Evolutionary conservation across 2,797 vertebrate species (phyloP).

Genomic region (Coluber constrictor): DNA sequence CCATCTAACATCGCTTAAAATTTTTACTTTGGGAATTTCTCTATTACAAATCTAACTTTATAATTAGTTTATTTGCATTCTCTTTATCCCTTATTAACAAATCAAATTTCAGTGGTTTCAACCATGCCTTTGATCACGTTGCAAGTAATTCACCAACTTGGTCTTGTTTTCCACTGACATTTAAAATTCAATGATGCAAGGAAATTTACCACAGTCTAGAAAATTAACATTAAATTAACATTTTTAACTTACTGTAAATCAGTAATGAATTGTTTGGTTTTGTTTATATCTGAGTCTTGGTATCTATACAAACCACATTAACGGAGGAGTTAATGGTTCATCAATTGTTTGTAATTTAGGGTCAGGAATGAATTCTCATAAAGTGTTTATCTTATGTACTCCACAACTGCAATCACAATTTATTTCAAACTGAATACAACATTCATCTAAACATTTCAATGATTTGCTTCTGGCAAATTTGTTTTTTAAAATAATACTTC

Average conservation of each 20-base stretch:
- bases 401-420: constrained; percentile 31
- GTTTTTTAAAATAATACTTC: neutral
- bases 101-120: constrained; percentile 50
- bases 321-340: constrained; percentile 34
- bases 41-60: constrained; percentile 41
- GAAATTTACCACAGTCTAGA: neutral
- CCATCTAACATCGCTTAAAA: constrained; percentile 65
- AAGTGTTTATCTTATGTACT: constrained; percentile 20
- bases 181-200: constrained; percentile 15
- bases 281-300: constrained; percentile 3
- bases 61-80: constrained; percentile 71
- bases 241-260: neutral
- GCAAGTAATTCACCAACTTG: constrained; percentile 37
- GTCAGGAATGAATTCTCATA: constrained; percentile 4
- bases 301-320: neutral
- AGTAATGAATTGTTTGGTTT: neutral
- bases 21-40: constrained; percentile 72
- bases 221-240: constrained; percentile 38
- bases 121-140: constrained; percentile 56
- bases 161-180: constrained; percentile 42
- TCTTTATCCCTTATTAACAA: constrained; percentile 73
- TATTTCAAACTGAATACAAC: constrained; percentile 24
- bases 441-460: neutral
- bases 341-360: constrained; percentile 37
- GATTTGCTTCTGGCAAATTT: constrained; percentile 13